These are phyloP conservation scores for Taxidea taxus DNA, from an alignment of 2,113 vertebrate species.

Conservation along the genomic window DNA sequence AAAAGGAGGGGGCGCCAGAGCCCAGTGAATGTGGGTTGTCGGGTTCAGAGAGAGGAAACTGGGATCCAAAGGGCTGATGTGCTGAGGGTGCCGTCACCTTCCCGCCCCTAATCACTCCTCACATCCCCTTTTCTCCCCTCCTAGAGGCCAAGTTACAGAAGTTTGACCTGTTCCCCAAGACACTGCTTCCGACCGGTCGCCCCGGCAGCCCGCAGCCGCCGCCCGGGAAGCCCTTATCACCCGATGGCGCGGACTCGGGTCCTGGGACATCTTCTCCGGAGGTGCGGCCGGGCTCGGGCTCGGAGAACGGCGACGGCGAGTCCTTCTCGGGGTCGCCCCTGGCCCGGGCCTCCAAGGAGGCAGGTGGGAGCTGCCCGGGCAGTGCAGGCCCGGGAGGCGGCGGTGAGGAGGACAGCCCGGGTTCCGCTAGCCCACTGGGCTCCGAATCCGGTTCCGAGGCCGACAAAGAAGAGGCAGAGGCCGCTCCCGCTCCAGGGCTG, in stretches of 20 bases:
- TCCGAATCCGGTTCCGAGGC: constrained; percentile 97
- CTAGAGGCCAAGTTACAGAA: constrained; percentile 95
- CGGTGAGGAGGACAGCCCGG: constrained; percentile 91
- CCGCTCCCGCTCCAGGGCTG: constrained; percentile 83
- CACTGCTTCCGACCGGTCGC: constrained; percentile 85
- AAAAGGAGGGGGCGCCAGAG: not conserved
- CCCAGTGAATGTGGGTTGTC: not conserved
- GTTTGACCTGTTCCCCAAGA: constrained; percentile 95
- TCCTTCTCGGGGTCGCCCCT: constrained; percentile 89
- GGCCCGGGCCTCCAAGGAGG: constrained; percentile 88
- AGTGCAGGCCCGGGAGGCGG: constrained; percentile 94
- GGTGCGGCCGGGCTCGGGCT: constrained; percentile 90
- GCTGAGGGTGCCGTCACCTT: not conserved
- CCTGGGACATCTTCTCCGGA: constrained; percentile 95
- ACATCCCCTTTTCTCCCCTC: constrained; percentile 5
- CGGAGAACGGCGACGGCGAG: constrained; percentile 94
- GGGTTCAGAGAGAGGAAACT: not conserved
- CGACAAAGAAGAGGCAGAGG: constrained; percentile 94
- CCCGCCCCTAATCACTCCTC: not conserved
- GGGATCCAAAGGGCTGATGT: not conserved
- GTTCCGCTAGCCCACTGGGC: constrained; percentile 90
- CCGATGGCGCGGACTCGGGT: constrained; percentile 92
- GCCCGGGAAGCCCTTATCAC: constrained; percentile 87
- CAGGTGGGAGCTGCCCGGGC: constrained; percentile 86
- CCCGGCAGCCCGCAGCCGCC: constrained; percentile 88